Percentiles rank a stretch among this genome's conserved stretches.
phyloP scores from a whole-genome alignment of 1,140 invertebrate species.

The Drosophila hydei region DNA sequence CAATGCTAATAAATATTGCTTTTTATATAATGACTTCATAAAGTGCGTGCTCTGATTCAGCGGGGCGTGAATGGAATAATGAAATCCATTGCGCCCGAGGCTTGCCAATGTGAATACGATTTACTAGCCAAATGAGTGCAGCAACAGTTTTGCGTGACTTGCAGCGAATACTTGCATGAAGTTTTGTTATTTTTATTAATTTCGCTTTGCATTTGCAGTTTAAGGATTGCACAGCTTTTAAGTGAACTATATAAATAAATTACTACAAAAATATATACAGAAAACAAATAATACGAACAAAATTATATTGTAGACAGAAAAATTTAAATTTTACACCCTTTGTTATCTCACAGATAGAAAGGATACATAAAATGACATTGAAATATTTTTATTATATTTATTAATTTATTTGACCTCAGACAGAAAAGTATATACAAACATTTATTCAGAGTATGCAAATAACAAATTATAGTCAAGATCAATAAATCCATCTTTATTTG shows the following conservation, averaged over 20 bases:
- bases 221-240: constrained; percentile 7
- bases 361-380: too few species aligned
- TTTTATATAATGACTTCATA: constrained; percentile 77
- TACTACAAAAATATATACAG: too few species aligned
- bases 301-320: too few species aligned
- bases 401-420: too few species aligned
- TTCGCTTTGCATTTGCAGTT: constrained; percentile 33
- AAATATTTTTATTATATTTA: too few species aligned
- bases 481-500: too few species aligned
- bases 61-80: constrained; percentile 70
- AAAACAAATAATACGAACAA: too few species aligned
- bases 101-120: constrained; percentile 55
- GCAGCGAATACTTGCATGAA: constrained; percentile 18
- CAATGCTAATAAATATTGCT: constrained; percentile 59
- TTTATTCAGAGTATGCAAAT: too few species aligned
- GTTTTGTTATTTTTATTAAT: constrained; percentile 23
- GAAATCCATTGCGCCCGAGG: constrained; percentile 51
- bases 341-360: too few species aligned
- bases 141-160: constrained; percentile 70
- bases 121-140: constrained; percentile 71
- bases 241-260: background rate
- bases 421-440: too few species aligned
- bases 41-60: constrained; percentile 70
- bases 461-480: too few species aligned
- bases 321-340: too few species aligned